A percentile compares a stretch with the other conserved stretches of the same genome.
Evolutionary conservation across 2,888 invertebrate genomes (phyloP).

Genomic region (Mythimna ferrago): DNA sequence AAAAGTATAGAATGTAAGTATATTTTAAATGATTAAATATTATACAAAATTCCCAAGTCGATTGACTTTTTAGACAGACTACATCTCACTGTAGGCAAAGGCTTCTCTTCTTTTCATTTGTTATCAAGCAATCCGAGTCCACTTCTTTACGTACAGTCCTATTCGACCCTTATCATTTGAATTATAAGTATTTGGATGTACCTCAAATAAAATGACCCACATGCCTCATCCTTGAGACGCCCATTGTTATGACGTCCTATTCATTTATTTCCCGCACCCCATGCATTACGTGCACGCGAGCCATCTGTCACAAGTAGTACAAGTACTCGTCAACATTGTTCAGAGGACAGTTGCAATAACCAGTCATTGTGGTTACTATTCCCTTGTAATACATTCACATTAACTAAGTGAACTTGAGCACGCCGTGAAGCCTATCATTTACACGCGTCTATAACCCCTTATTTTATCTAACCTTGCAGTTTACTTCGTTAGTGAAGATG

Average conservation of each 20-base stretch:
- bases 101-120: no score
- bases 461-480: neutral
- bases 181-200: neutral
- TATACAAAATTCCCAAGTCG: no score
- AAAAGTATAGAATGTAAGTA: no score
- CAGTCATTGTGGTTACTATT: neutral
- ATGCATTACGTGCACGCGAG: conserved; percentile 1
- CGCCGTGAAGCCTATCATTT: neutral
- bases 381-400: conserved; percentile 23
- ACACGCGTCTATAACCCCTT: neutral
- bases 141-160: no score
- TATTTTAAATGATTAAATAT: no score
- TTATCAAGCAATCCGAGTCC: no score
- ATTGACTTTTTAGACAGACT: no score
- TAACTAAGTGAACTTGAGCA: conserved; percentile 1
- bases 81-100: no score
- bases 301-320: neutral
- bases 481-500: neutral
- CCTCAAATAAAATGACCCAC: neutral
- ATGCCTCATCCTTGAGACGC: neutral
- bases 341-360: neutral
- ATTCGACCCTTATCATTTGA: neutral
- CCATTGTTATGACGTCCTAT: neutral
- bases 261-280: neutral
- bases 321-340: neutral